Evolutionary conservation across 2,113 vertebrate genomes (phyloP), one percentile per base, ranked within the genome.

Genomic region (Chrysochloris asiatica): DNA sequence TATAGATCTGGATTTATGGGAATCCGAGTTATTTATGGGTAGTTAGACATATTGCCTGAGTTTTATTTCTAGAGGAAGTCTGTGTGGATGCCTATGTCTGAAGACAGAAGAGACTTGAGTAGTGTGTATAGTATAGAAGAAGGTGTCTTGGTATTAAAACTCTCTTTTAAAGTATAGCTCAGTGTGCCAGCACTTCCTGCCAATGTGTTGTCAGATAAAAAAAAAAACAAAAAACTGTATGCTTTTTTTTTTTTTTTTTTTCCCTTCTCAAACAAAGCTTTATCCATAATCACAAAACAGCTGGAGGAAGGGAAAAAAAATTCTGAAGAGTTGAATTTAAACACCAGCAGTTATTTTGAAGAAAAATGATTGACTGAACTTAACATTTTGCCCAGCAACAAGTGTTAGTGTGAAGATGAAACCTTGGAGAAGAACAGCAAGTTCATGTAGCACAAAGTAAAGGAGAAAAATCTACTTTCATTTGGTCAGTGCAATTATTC

Each of bases 341-440:
- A 93, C n/a, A 92, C 28, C 43, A 77, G 78, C 85, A 93, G 69
- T 82, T 85, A 79, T 95, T 94, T 75, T 92, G 92, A 82, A 92
- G 86, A 86, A 47, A 85, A 85, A 89, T 88, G 56, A 90, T 85
- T 82, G 81, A 83, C 52, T 93, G 41, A 94, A 93, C 26, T 80
- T 90, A 61, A 75, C 16, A 73, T 86, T 92, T 84, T 47, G 28
- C 48, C 21, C 85, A 85, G 88, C 77, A 94, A 50, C 61, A 67
- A 59, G 73, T 83, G 87, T 67, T 28, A 33, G 72, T 26, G 84
- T 90, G 81, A 93, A 90, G 63, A 88, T 8, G n/a, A 63, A 61
- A 79, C 41, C n/a, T 79, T 33, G 33, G 47, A 86, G 33, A 83
- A 75, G 50, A 67, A 45, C 24, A 17, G 22, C 28, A 41, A 89